A percentile compares a stretch with the other conserved stretches of the same genome.
Conservation (phyloP, 2,888 invertebrate species). For the Dasypogon diadema region DNA sequence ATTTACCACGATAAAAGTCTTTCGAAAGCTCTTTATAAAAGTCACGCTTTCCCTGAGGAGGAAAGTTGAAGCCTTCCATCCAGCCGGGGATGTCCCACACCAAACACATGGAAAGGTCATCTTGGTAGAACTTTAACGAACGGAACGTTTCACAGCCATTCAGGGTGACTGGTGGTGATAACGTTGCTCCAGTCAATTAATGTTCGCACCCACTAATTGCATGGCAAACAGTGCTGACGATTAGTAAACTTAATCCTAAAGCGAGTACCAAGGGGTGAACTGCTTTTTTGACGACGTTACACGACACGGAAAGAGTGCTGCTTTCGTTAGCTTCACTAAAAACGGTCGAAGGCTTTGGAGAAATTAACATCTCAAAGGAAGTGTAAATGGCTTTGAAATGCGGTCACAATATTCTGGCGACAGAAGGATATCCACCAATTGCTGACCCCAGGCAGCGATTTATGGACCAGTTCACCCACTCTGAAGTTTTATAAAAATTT, state of each 20-base stretch:
- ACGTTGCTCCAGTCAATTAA: not conserved
- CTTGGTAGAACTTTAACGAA: not conserved
- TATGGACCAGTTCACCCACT: not conserved
- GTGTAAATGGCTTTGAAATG: not conserved
- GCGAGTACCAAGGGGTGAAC: not conserved
- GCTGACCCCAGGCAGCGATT: not conserved
- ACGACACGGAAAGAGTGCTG: not conserved
- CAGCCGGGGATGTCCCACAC: no score
- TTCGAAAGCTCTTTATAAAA: no score
- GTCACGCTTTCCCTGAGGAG: no score
- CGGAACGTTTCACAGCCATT: not conserved
- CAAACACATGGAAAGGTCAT: not conserved
- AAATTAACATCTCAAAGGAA: not conserved
- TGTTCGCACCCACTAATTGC: conserved; percentile 3
- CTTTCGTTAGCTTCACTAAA: not conserved
- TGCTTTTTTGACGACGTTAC: not conserved
- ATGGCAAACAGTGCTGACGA: not conserved
- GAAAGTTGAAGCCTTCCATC: no score
- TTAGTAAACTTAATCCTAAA: not conserved
- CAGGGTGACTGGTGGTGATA: not conserved
- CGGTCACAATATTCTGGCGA: not conserved
- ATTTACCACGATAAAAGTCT: no score
- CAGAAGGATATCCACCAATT: not conserved
- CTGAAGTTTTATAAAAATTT: not conserved
- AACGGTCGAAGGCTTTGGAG: not conserved